A percentile compares a stretch with the other conserved stretches of the same genome.
Evolutionary conservation across 1,140 invertebrate species (phyloP).

Genomic region (Episyrphus balteatus): DNA sequence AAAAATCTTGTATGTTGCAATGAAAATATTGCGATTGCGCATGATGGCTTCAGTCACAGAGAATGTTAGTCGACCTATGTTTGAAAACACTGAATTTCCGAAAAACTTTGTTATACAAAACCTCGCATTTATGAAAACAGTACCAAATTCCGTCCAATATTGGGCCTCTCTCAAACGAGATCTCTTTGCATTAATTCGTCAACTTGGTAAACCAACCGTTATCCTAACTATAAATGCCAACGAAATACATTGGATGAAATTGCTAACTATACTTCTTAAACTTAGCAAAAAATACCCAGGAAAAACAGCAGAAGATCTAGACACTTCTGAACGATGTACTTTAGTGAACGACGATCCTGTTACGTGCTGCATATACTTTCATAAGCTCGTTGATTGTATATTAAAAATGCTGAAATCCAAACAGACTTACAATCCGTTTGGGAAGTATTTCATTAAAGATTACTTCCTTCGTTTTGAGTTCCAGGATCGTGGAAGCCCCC

Average conservation of each 20-base stretch:
- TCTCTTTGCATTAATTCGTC: slow-evolving; percentile 30
- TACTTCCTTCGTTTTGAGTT: slow-evolving; percentile 29
- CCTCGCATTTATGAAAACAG: slow-evolving; percentile 11
- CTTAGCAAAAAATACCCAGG: slow-evolving; percentile 4
- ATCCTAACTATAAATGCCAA: slow-evolving; percentile 26
- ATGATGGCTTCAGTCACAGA: background rate
- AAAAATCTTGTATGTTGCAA: slow-evolving; percentile 3
- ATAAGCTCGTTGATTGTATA: slow-evolving; percentile 1
- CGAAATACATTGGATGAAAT: slow-evolving; percentile 20
- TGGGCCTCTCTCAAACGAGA: slow-evolving; percentile 27
- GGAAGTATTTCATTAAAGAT: slow-evolving; percentile 8
- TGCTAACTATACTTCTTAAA: slow-evolving; percentile 16
- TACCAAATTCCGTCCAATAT: slow-evolving; percentile 20
- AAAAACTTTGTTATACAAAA: background rate
- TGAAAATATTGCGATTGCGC: slow-evolving; percentile 3
- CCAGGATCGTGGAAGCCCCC: slow-evolving; percentile 27
- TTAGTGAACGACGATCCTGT: slow-evolving; percentile 4
- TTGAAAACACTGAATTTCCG: slow-evolving; percentile 6
- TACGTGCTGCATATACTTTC: slow-evolving; percentile 3
- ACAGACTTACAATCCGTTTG: slow-evolving; percentile 6
- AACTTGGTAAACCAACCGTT: slow-evolving; percentile 21
- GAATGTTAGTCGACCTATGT: background rate
- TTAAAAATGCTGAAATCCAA: background rate
- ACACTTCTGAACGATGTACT: background rate
- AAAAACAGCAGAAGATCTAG: background rate